Percentiles rank a stretch among this genome's conserved stretches.
Evolutionary conservation across 2,888 invertebrate genomes (phyloP).

Genomic region (Dasysyrphus albostriatus): DNA sequence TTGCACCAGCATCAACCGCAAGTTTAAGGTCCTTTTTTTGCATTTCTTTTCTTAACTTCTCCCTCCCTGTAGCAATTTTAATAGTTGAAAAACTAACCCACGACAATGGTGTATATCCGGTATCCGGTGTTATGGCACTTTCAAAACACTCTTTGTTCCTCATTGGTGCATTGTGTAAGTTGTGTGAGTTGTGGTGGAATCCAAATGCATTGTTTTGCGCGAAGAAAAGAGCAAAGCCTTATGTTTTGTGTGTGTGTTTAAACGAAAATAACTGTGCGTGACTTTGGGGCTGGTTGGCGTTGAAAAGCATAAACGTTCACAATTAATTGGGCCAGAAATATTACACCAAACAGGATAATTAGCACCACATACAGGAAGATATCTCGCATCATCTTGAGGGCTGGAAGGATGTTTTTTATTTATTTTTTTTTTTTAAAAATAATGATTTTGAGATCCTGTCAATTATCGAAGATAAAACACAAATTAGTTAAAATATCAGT

Average conservation of each 20-base stretch:
- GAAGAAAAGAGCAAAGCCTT: not conserved
- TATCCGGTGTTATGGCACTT: conserved; percentile 50
- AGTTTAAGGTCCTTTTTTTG: conserved; percentile 65
- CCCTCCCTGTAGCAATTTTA: not conserved
- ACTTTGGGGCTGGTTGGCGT: conserved; percentile 81
- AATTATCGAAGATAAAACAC: conserved; percentile 18
- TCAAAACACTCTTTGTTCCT: conserved; percentile 52
- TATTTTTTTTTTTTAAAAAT: not conserved
- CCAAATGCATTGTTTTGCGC: conserved; percentile 32
- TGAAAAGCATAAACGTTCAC: conserved; percentile 83
- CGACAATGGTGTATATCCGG: conserved; percentile 66
- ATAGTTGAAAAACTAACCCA: conserved; percentile 11
- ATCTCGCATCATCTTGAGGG: conserved; percentile 82
- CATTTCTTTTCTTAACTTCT: conserved; percentile 25
- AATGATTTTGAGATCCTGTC: conserved; percentile 25
- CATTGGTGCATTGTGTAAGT: conserved; percentile 56
- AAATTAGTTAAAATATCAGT: not conserved
- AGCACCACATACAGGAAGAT: conserved; percentile 82
- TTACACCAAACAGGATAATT: conserved; percentile 83
- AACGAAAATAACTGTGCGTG: conserved; percentile 78
- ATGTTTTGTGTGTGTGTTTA: conserved; percentile 12
- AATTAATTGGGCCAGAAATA: conserved; percentile 83
- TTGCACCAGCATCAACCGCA: conserved; percentile 27
- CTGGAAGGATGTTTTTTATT: not conserved
- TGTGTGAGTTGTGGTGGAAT: conserved; percentile 45